These are phyloP conservation scores for Clarias batrachus DNA, from an alignment of 2,113 vertebrate species.

Conservation along the genomic window DNA sequence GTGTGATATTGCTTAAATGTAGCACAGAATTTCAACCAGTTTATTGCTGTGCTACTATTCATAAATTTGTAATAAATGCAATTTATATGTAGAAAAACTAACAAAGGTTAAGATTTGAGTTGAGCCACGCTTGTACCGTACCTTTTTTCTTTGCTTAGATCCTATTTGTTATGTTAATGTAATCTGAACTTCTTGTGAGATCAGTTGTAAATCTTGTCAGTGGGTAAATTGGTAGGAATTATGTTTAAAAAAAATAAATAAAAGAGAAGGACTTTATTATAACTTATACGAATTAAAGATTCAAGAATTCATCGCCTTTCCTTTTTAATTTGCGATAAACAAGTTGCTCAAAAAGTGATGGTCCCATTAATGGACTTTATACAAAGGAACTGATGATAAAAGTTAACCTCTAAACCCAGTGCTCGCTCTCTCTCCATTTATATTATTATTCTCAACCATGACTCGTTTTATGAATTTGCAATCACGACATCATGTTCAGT, in stretches of 20 bases:
- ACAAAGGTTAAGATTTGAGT: no score
- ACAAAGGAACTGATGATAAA: background rate
- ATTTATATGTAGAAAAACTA: no score
- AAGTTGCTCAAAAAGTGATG: background rate
- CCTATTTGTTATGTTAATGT: background rate
- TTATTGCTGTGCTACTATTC: no score
- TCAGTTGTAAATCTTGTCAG: background rate
- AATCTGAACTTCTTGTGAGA: background rate
- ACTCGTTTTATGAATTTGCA: background rate
- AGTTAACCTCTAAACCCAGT: background rate
- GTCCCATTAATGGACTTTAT: background rate
- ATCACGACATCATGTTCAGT: background rate
- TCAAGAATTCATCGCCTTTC: background rate
- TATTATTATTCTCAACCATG: background rate
- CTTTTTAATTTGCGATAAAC: background rate
- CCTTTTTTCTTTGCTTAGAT: no score
- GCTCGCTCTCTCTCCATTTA: background rate
- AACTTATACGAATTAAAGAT: background rate
- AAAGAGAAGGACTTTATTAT: background rate
- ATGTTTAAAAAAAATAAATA: background rate
- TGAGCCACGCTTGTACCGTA: no score
- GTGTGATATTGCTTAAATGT: no score
- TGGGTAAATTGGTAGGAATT: background rate
- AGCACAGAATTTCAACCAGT: no score
- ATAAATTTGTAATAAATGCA: no score